Evolutionary conservation across 2,888 invertebrate genomes (phyloP).

Genomic region (Lycia hirtaria): DNA sequence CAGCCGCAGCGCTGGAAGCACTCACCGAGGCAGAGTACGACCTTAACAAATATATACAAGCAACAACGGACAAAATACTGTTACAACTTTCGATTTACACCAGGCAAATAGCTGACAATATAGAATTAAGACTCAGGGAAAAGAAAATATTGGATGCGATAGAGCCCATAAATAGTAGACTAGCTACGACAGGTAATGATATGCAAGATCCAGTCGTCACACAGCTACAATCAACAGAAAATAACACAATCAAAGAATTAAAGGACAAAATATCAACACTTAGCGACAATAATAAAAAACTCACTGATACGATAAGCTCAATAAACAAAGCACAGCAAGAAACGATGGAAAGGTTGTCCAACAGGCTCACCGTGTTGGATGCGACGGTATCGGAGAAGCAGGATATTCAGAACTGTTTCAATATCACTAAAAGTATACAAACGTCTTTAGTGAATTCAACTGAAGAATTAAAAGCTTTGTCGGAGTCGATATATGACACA

Average conservation of each 20-base stretch:
- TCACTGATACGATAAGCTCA: background rate
- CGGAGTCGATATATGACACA: background rate
- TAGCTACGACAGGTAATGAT: background rate
- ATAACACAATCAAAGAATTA: background rate
- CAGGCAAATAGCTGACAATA: background rate
- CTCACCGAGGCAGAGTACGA: background rate
- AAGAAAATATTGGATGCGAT: background rate
- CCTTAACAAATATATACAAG: background rate
- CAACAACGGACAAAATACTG: background rate
- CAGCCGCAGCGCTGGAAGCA: background rate
- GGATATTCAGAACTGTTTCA: background rate
- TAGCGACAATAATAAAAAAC: background rate
- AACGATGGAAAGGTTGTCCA: background rate
- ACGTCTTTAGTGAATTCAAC: background rate
- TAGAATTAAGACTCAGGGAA: background rate
- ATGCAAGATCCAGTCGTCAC: background rate
- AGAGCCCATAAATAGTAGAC: background rate
- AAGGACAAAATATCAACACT: background rate
- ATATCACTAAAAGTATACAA: background rate
- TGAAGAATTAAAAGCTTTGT: background rate
- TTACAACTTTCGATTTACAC: background rate
- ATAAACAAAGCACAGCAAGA: background rate
- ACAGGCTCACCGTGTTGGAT: background rate
- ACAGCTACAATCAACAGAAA: background rate
- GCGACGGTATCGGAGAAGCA: background rate